phyloP scores from a whole-genome alignment of 2,113 vertebrate species.

The Galeopterus variegatus region DNA sequence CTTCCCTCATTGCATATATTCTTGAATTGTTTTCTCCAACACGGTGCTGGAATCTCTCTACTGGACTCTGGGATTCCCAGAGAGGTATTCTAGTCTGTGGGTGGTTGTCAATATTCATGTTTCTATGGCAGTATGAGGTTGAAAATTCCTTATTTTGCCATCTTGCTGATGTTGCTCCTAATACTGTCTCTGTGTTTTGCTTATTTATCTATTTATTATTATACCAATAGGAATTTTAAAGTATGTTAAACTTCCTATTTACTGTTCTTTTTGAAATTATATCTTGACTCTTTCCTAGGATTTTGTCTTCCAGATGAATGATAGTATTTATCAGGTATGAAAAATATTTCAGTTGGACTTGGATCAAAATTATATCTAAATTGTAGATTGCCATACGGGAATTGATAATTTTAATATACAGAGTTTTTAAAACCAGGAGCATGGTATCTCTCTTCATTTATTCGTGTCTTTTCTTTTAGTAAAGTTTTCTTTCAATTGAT shows the following conservation, averaged over 20 bases:
- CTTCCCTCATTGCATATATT: not conserved
- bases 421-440: not conserved
- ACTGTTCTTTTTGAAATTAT: not conserved
- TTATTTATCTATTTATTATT: conserved; percentile 44
- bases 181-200: not conserved
- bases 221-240: conserved; percentile 36
- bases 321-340: not conserved
- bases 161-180: not conserved
- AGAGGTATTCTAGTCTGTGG: not conserved
- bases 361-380: conserved; percentile 35
- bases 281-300: not conserved
- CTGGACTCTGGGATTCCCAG: not conserved
- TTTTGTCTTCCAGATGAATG: conserved; percentile 2
- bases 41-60: not conserved
- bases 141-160: not conserved
- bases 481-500: not conserved
- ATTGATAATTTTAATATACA: not conserved
- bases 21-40: not conserved
- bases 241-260: not conserved
- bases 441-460: not conserved
- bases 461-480: not conserved
- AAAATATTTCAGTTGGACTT: conserved; percentile 3
- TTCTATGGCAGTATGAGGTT: not conserved
- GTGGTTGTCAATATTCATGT: not conserved
- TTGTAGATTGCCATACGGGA: not conserved